A percentile compares a stretch with the other conserved stretches of the same genome.
Conservation (phyloP, 1,140 invertebrate species). For the Zophobas morio region DNA sequence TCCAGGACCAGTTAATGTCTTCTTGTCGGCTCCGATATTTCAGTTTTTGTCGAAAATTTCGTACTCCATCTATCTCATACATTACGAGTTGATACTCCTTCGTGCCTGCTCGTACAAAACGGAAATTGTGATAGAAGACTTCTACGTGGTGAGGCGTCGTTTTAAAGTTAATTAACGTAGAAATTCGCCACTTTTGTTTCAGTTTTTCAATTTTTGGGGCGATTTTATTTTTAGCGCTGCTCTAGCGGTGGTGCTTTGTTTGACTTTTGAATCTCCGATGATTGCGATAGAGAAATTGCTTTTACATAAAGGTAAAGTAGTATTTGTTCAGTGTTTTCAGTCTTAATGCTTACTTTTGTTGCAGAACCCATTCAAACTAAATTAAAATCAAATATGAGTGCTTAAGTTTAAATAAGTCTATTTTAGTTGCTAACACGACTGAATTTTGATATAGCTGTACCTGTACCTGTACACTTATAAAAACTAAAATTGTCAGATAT, state of each 20-base stretch:
- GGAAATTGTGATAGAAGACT: conserved; percentile 33
- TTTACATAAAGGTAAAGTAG: conserved; percentile 28
- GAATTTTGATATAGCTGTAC: no score
- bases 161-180: neutral
- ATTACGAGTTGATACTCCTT: conserved; percentile 16
- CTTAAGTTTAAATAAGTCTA: neutral
- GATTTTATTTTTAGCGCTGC: conserved; percentile 27
- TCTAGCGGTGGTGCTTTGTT: conserved; percentile 9
- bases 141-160: conserved; percentile 4
- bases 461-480: no score
- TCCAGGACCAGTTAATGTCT: conserved; percentile 43
- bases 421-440: no score
- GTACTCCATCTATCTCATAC: conserved; percentile 36
- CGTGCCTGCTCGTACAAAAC: conserved; percentile 1
- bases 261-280: conserved; percentile 47
- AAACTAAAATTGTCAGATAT: no score
- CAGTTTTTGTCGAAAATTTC: conserved; percentile 47
- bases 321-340: neutral
- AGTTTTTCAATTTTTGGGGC: conserved; percentile 41
- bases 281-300: conserved; percentile 45
- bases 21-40: conserved; percentile 42
- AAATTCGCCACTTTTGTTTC: neutral
- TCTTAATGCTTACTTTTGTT: neutral
- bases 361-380: neutral
- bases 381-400: neutral